These are phyloP conservation scores for Eristalis pertinax DNA, from an alignment of 2,888 invertebrate genomes.

Conservation along the genomic window DNA sequence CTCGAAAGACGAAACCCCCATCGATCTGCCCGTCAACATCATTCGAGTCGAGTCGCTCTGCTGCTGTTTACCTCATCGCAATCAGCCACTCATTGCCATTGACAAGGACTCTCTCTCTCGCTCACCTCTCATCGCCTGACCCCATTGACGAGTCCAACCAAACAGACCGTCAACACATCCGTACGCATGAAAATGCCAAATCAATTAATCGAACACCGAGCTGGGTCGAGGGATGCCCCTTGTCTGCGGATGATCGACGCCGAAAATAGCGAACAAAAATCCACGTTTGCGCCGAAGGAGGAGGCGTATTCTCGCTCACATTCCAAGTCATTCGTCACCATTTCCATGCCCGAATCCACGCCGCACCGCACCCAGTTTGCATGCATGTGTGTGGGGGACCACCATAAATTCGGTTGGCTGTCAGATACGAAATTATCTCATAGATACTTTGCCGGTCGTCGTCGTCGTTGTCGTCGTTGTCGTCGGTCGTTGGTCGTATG, in stretches of 20 bases:
- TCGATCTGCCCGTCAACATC: not conserved
- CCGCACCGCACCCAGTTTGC: conserved; percentile 31
- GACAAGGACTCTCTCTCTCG: not conserved
- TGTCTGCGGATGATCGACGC: conserved; percentile 32
- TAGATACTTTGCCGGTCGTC: conserved; percentile 44
- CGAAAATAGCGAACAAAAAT: conserved; percentile 39
- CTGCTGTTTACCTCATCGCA: conserved; percentile 25
- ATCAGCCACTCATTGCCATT: not conserved
- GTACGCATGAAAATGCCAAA: conserved; percentile 63
- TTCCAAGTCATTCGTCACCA: conserved; percentile 1
- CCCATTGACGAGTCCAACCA: conserved; percentile 55
- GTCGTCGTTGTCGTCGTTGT: conserved; percentile 34
- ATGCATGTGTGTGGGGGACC: conserved; percentile 10
- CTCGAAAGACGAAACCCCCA: not conserved
- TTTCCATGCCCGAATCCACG: conserved; percentile 4
- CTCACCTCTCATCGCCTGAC: conserved; percentile 49
- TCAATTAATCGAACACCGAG: conserved; percentile 45
- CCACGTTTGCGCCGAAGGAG: conserved; percentile 19
- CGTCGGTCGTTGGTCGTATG: conserved; percentile 31
- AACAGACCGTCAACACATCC: conserved; percentile 58
- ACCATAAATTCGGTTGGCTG: conserved; percentile 66
- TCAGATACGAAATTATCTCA: conserved; percentile 68
- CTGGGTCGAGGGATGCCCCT: not conserved
- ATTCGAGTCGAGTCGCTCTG: not conserved
- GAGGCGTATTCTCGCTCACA: not conserved